Base-by-base conservation (phyloP, 2,797 vertebrate genomes). In the Argyrosomus regius region DNA sequence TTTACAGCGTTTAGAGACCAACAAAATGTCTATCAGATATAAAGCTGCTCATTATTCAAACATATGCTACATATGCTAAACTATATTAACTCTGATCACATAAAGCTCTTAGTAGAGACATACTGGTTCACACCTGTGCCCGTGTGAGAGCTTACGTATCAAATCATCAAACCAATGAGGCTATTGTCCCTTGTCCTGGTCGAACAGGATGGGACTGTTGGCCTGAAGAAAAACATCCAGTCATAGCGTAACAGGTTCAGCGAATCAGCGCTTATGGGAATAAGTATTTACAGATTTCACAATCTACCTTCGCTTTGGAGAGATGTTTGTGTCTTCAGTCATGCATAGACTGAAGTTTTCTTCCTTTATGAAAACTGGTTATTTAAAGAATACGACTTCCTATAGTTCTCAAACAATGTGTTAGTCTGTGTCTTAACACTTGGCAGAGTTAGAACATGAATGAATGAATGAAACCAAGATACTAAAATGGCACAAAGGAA, bases 101-200 rank as follows among this genome's bases (percentile, higher is more conserved):
- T 31, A 28, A 43, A 28, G 31, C 41, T 73, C 41, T 24, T 3
- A 17, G 9, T 18, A 20, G n/a, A 53, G 35, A 46, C 45, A 1
- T 18, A 14, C 43, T 6, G 17, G 16, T 39, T 72, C 67, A 63
- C 80, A 80, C 79, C 80, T 81, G 73, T 63, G 71, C 64, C 70
- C 73, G 69, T 62, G 58, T 65, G 74, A 60, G 43, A 73, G 46
- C 63, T 79, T 41, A 39, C 5, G 0, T 59, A 28, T 57, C 54
- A 70, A 53, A 60, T 72, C 59, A 67, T 62, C 54, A 69, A 77
- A 82, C 70, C 67, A 84, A 73, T 48, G 72, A 78, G 48, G 17
- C 73, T 39, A 67, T 84, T 90, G 88, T 89, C 67, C 73, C 35
- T 83, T 86, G 78, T 88, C 14, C 64, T 74, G 50, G 74, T 66